Evolutionary conservation across 2,113 vertebrate species (phyloP).

Genomic region (Prionailurus viverrinus): DNA sequence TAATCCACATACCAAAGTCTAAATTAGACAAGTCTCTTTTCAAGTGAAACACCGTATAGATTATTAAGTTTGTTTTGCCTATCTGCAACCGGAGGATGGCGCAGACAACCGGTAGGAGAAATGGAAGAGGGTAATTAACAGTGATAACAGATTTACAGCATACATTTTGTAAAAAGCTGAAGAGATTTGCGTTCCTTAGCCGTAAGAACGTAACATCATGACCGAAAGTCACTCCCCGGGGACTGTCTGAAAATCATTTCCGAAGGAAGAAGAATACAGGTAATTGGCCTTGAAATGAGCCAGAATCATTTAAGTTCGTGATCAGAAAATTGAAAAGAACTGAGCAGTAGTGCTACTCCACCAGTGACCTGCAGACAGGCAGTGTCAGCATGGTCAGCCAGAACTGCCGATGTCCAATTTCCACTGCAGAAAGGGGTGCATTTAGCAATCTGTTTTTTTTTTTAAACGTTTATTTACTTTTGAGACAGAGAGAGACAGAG

Average conservation of each 20-base stretch:
- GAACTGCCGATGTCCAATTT: not conserved
- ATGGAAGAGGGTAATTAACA: not conserved
- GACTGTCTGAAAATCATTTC: not conserved
- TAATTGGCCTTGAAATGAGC: not conserved
- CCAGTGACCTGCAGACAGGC: not conserved
- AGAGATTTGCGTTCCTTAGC: not conserved
- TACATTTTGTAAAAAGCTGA: slow-evolving; percentile 2
- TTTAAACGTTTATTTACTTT: no score
- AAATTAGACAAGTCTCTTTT: not conserved
- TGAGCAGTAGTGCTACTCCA: not conserved
- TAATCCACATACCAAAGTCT: not conserved
- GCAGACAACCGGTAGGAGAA: not conserved
- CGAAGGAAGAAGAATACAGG: not conserved
- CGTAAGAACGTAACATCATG: not conserved
- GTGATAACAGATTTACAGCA: not conserved
- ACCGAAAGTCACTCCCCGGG: not conserved
- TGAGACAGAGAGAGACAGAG: no score
- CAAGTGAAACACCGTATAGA: not conserved
- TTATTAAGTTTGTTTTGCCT: not conserved
- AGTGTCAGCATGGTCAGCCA: not conserved
- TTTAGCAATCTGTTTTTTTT: not conserved
- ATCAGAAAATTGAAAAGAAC: not conserved
- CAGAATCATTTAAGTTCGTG: not conserved
- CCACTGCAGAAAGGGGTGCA: not conserved
- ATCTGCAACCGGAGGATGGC: not conserved